Percentiles rank a stretch among this genome's conserved stretches.
These are phyloP conservation scores for Eueremaeus valkanovi DNA, from an alignment of 2,888 invertebrate genomes.

Conservation along the genomic window DNA sequence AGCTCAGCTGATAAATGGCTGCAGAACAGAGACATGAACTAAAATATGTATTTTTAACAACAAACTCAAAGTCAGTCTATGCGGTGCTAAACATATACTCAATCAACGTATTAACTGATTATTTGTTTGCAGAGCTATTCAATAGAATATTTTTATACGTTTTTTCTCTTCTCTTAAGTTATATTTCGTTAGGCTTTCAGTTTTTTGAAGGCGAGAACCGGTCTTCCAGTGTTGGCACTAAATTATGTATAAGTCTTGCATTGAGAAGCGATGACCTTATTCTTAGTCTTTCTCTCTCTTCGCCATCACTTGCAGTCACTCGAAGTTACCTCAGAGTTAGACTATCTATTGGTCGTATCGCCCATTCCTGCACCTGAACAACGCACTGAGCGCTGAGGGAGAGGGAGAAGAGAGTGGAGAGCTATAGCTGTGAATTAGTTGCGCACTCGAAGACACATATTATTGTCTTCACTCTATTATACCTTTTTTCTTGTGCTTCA, in stretches of 20 bases:
- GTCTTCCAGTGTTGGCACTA: neutral
- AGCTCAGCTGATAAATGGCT: neutral
- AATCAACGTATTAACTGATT: conserved; percentile 7
- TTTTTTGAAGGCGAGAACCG: conserved; percentile 5
- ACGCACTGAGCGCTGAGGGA: neutral
- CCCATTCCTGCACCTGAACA: neutral
- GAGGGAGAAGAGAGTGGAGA: neutral
- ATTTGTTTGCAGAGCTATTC: conserved; percentile 22
- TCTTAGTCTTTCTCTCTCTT: neutral
- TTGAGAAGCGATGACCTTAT: conserved; percentile 27
- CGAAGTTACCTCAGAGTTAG: neutral
- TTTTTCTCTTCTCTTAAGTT: neutral
- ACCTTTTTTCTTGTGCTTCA: neutral
- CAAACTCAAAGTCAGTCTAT: neutral
- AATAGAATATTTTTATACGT: conserved; percentile 15
- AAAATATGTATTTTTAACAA: neutral
- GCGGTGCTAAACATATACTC: neutral
- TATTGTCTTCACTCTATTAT: neutral
- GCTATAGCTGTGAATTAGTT: conserved; percentile 15
- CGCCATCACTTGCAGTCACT: conserved; percentile 18
- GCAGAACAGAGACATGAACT: neutral
- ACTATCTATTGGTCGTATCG: neutral
- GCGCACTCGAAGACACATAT: neutral
- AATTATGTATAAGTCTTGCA: neutral
- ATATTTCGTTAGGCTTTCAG: conserved; percentile 14